Percentiles rank a stretch among this genome's conserved stretches.
Evolutionary conservation across 2,797 vertebrate species (phyloP).

Genomic region (Miichthys miiuy): DNA sequence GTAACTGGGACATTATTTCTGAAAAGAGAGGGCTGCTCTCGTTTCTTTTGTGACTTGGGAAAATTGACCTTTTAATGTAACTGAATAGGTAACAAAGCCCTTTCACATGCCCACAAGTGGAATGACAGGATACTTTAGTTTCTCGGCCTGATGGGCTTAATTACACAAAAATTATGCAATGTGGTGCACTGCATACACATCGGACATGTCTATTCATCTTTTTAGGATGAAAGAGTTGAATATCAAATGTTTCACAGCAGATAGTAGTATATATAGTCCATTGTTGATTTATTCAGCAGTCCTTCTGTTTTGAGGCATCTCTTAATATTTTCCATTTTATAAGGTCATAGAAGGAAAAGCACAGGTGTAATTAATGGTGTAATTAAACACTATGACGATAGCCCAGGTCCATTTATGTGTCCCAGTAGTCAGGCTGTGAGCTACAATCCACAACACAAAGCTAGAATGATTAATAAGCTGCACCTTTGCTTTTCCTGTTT

Average conservation of each 20-base stretch:
- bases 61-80: not conserved
- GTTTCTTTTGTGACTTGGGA: not conserved
- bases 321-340: not conserved
- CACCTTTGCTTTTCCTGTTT: not conserved
- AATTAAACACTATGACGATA: not conserved
- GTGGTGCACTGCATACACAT: not conserved
- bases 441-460: not conserved
- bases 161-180: not conserved
- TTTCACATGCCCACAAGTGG: not conserved
- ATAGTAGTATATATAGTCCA: not conserved
- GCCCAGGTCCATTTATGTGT: not conserved
- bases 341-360: not conserved
- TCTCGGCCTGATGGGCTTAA: not conserved
- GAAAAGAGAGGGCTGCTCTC: not conserved
- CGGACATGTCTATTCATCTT: not conserved
- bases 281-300: not conserved
- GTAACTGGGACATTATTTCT: not conserved
- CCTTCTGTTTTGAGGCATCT: not conserved
- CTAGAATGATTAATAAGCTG: not conserved
- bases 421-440: not conserved
- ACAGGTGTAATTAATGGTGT: not conserved
- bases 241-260: not conserved
- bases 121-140: not conserved
- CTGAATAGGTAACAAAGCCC: not conserved
- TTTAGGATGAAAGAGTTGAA: not conserved